Conservation (phyloP, 64 coral and sea anemone genomes). For the Montipora capricornis region DNA sequence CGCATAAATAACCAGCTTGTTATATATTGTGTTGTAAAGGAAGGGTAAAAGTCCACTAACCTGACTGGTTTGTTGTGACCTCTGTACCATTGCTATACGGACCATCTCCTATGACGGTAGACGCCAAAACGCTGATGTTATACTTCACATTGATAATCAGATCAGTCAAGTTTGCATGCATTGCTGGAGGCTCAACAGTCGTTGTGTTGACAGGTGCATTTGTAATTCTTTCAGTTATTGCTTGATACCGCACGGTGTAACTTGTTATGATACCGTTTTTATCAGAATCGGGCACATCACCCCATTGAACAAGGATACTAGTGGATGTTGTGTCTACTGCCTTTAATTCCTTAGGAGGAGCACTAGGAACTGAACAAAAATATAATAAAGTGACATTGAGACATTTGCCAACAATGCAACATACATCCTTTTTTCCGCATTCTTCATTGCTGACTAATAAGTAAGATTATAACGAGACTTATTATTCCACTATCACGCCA, state of each 20-base stretch:
- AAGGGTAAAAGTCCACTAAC: background rate
- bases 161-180: background rate
- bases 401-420: background rate
- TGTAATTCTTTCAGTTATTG: background rate
- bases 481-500: no score
- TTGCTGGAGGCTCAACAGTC: background rate
- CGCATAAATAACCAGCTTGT: no score
- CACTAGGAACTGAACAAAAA: background rate
- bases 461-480: no score
- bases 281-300: background rate
- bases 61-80: slow-evolving; percentile 9
- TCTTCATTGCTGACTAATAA: no score
- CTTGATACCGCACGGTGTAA: slow-evolving; percentile 1
- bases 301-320: background rate
- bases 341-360: background rate
- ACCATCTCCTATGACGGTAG: slow-evolving; percentile 31
- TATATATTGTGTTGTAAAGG: no score
- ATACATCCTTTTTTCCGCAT: no score
- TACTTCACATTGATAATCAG: slow-evolving; percentile 35
- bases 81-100: background rate
- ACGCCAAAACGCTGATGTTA: slow-evolving; percentile 39
- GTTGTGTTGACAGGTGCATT: no score
- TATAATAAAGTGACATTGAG: background rate
- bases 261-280: slow-evolving; percentile 2
- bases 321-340: background rate